Base-by-base conservation (phyloP, 2,113 vertebrate genomes). In the Trichechus manatus region DNA sequence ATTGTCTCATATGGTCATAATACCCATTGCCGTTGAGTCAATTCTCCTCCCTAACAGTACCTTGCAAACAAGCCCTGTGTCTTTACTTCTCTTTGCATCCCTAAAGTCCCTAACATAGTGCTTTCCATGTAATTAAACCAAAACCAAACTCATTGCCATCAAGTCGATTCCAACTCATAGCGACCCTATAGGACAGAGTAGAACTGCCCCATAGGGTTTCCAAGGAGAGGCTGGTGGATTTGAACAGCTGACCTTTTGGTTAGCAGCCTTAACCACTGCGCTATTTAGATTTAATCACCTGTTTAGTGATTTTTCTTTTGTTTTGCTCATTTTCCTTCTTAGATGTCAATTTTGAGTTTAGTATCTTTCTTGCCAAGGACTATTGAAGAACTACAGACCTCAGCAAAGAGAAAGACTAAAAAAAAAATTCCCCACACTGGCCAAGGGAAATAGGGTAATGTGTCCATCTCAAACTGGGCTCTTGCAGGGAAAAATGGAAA, bases 311-410 rank as follows among this genome's bases (percentile, higher is more conserved):
- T 59, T 53, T 94, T 74, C 59, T 50, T 10, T 56, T 56, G 53
- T 56, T 56, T 19, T 22, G 39, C 33, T 87, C 68, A 74, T 81
- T 68, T 77, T 66, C 39, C 59, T 91, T 77, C 68, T 91, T 91
- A 91, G 87, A 50, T 82, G 25, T 91, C 47, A 50, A 91, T 83
- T 91, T 31, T 56, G 61, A 87, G 79, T 83, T 85, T 61, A 72
- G 88, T 88, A 88, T 77, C 19, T n/a, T 83, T 78, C 68, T 91
- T 77, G 11, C 22, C n/a, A 95, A 93, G 11, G 59, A 82, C 33
- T 5, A 3, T 70, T 90, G 72, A 66, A 86, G 6, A 63, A 44
- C n/a, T 88, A 19, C 1, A 84, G 25, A 92, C 23, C 33, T 84
- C 50, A 87, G 31, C 44, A 81, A 63, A 78, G 87, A 4, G 31